Base-by-base conservation (phyloP, 2,888 invertebrate species). In the Autographa pulchrina region DNA sequence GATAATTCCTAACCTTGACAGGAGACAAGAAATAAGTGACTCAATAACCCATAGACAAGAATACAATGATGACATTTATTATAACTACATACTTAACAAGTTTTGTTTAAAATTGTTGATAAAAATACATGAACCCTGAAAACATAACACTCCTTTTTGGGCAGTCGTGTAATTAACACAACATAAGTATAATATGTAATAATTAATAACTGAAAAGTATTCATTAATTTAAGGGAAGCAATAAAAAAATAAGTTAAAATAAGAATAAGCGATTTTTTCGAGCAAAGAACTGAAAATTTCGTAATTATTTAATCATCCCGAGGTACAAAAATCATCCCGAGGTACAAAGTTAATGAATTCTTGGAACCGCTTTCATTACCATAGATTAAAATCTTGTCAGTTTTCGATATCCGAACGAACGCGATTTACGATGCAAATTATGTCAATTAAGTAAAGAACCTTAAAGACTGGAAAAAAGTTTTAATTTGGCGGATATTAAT, bases 341-440 rank as follows among this genome's bases (percentile, higher is more conserved):
- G 56, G 43, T 75, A 75, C 69, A 75, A 79, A 54, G 11, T 35
- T 65, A 73, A 80, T 73, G 56, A 77, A 77, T 70, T 68, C 67
- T 63, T 56, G 56, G 70, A 54, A 74, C 65, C 62, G 62, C 16
- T 41, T 73, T 64, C 70, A 77, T 80, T 80, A 80, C 31, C 77
- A 78, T 78, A 80, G 60, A 80, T 78, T 78, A 70, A 67, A 76
- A 80, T 80, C 70, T 73, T 77, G 73, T 65, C 80, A 70, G 63
- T 62, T 59, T 68, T 61, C 77, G 59, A 80, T 80, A 73, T 65
- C n/a, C 31, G 65, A 80, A 68, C 31, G 65, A 77, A 65, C 60
- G 70, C 62, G 9, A 80, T 80, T 78, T 73, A 73, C 69, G 69
- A 80, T 80, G 77, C 65, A 80, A 80, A 78, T 80, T 75, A 72